Evolutionary conservation across 2,888 invertebrate species (phyloP).

Genomic region (Epistrophe grossulariae): DNA sequence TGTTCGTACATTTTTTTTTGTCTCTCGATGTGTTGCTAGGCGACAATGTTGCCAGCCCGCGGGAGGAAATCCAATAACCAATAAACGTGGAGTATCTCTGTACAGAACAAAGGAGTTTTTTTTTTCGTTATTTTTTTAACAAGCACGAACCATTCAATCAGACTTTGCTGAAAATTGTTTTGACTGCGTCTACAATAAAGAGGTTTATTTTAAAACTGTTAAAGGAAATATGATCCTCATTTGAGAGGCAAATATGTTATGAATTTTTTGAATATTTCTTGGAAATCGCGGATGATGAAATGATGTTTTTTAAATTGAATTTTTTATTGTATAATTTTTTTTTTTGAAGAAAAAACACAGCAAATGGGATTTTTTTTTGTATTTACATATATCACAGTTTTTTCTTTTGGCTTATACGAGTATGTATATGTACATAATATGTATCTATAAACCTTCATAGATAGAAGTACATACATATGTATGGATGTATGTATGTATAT

Average conservation of each 20-base stretch:
- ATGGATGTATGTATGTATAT: too few species aligned
- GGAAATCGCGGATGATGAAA: neutral
- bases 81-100: slow-evolving; percentile 17
- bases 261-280: neutral
- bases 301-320: neutral
- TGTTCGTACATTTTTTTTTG: neutral
- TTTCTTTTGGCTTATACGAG: too few species aligned
- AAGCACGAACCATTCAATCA: neutral
- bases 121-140: neutral
- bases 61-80: slow-evolving; percentile 33
- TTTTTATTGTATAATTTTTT: too few species aligned
- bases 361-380: too few species aligned
- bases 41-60: slow-evolving; percentile 7
- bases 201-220: slow-evolving; percentile 10
- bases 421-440: too few species aligned
- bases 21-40: slow-evolving; percentile 18
- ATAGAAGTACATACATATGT: too few species aligned
- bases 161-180: neutral
- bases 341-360: too few species aligned
- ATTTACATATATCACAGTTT: too few species aligned
- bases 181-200: neutral
- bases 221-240: slow-evolving; percentile 5
- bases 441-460: too few species aligned
- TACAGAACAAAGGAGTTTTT: neutral
- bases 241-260: slow-evolving; percentile 10